Evolutionary conservation across 2,888 invertebrate genomes (phyloP), one percentile per base, ranked within the genome.

Genomic region (Tachina grossa): DNA sequence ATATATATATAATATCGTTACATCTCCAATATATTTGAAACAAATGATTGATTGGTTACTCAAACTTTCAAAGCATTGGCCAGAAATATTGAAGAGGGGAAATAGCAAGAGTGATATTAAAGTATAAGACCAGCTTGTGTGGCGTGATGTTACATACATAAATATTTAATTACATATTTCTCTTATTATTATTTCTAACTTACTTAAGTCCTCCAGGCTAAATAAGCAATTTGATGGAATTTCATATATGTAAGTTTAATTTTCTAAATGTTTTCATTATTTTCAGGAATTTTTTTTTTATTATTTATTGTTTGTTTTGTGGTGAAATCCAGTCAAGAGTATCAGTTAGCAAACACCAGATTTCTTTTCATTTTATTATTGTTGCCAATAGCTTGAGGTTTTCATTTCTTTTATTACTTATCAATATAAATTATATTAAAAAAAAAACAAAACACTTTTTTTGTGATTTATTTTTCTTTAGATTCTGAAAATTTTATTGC

Each of bases 381-480:
- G 22, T 22, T 63, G 16, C 9, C 45, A 45, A 45, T 45, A 16
- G 10, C 19, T 57, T 47, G 11, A 39, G 45, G n/a, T 53, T 69
- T 41, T 53, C n/a, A n/a, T 45, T 65, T 6, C 6, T 31, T 72
- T 79, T 61, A 53, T 66, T 41, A 43, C 53, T 69, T 53, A 51
- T 77, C 82, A 82, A 85, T 85, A 82, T 59, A 82, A 82, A 85
- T 69, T 14, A 69, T 19, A 85, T 85, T 82, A 80, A 85, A 75
- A 65, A 77, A 72, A 72, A 85, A 75, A 65, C 74, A 72, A 72
- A 69, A 31, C 31, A 4, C 0, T 74, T 82, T 82, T 85, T 78
- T 85, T 85, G 68, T 75, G 68, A 78, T 69, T 78, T 72, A 31
- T 31, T 53, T 9, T 14, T 0, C 2, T 81, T 1, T 51, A 6